Conservation (phyloP, 23 tunicate species). For the Botrylloides violaceus region DNA sequence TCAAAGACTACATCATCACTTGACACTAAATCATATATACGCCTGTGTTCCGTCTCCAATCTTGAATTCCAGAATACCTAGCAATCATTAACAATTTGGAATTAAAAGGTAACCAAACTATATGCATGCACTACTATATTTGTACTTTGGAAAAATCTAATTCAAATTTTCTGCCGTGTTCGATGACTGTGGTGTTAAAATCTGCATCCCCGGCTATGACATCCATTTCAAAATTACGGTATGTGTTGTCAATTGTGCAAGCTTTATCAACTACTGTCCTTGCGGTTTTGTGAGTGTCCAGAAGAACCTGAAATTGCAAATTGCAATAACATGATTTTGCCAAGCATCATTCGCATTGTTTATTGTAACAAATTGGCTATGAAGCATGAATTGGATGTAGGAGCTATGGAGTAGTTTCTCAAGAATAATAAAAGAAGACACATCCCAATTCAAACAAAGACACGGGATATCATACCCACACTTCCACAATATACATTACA, state of each 20-base stretch:
- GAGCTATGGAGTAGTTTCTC: too few relatives aligned
- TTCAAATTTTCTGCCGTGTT: constrained; percentile 39
- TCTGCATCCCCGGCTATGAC: constrained; percentile 65
- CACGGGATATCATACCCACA: too few relatives aligned
- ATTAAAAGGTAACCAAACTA: background rate
- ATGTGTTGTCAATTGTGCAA: constrained; percentile 36
- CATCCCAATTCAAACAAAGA: too few relatives aligned
- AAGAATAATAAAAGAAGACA: too few relatives aligned
- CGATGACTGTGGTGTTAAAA: constrained; percentile 42
- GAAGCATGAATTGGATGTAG: too few relatives aligned
- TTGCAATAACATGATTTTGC: too few relatives aligned
- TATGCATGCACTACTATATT: background rate
- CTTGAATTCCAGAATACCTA: constrained; percentile 88
- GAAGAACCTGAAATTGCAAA: constrained; percentile 36
- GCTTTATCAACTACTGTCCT: constrained; percentile 49
- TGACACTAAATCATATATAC: constrained; percentile 18
- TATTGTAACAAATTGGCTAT: too few relatives aligned
- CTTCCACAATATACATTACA: too few relatives aligned
- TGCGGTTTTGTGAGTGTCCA: constrained; percentile 41
- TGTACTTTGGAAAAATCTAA: constrained; percentile 86
- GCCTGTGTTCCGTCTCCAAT: constrained; percentile 45
- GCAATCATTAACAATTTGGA: background rate
- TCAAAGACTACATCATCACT: constrained; percentile 49
- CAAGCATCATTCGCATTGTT: too few relatives aligned
- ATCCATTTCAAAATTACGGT: constrained; percentile 60